phyloP scores from a whole-genome alignment of 2,797 vertebrate genomes.

The Dicrostonyx torquatus region DNA sequence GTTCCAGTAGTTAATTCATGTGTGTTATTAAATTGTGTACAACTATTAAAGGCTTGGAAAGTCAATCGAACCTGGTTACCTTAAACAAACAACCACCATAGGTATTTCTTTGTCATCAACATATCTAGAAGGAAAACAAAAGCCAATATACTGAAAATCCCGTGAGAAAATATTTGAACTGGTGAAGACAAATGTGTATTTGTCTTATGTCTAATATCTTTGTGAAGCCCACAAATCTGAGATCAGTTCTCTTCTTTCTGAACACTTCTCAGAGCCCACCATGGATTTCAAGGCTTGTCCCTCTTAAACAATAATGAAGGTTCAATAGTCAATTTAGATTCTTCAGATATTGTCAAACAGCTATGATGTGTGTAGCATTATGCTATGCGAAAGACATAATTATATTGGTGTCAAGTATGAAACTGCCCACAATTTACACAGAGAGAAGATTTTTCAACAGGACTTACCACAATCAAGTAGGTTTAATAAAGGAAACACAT shows the following conservation, averaged over 20 bases:
- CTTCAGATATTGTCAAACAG: too few species aligned
- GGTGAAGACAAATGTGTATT: background rate
- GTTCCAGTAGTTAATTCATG: background rate
- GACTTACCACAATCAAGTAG: too few species aligned
- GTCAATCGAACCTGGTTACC: background rate
- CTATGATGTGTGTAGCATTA: too few species aligned
- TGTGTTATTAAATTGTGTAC: background rate
- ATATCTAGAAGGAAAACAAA: background rate
- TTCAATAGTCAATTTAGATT: too few species aligned
- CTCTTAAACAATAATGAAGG: background rate
- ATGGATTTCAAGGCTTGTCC: background rate
- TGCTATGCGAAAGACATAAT: too few species aligned
- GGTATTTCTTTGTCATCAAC: background rate
- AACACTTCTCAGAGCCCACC: background rate
- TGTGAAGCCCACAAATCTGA: background rate
- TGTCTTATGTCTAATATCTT: background rate
- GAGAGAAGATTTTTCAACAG: too few species aligned
- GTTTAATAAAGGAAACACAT: too few species aligned
- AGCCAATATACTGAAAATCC: background rate
- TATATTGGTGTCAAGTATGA: too few species aligned
- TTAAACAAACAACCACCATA: background rate
- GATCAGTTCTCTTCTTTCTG: background rate
- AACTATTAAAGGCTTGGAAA: background rate
- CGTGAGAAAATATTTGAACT: background rate
- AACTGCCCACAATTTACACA: too few species aligned